phyloP scores from a whole-genome alignment of 2,113 vertebrate species.

The Seriola dumerili region DNA sequence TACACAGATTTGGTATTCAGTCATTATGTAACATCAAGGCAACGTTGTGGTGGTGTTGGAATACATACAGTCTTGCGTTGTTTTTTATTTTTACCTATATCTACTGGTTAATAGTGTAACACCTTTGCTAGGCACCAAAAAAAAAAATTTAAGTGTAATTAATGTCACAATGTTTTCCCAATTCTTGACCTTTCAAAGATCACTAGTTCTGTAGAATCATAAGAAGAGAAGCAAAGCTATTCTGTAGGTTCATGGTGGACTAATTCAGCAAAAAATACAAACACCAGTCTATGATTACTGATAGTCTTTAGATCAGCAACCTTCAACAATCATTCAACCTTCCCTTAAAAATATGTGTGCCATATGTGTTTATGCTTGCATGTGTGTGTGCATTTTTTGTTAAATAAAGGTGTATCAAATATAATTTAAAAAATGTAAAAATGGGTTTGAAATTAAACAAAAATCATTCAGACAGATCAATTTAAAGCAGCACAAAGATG shows the following conservation, averaged over 20 bases:
- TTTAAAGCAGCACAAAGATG: conserved; percentile 30
- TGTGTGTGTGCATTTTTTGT: neutral
- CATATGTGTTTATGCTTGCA: neutral
- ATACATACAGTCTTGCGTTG: conserved; percentile 68
- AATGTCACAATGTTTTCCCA: neutral
- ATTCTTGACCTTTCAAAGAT: conserved; percentile 23
- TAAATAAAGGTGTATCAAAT: conserved; percentile 28
- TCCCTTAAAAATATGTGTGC: neutral
- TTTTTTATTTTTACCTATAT: conserved; percentile 43
- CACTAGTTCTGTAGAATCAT: conserved; percentile 12
- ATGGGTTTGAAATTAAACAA: conserved; percentile 27
- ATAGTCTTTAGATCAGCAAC: conserved; percentile 27
- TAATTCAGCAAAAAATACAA: conserved; percentile 9
- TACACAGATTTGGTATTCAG: conserved; percentile 76
- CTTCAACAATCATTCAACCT: conserved; percentile 1
- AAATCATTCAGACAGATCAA: conserved; percentile 22
- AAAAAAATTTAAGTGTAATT: conserved; percentile 21
- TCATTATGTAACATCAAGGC: conserved; percentile 77
- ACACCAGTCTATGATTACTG: conserved; percentile 22
- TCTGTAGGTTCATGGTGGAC: conserved; percentile 2
- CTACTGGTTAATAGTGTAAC: conserved; percentile 54
- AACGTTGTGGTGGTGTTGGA: conserved; percentile 74
- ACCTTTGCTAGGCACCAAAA: conserved; percentile 30
- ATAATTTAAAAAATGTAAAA: conserved; percentile 13
- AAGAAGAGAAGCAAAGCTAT: conserved; percentile 18